Evolutionary conservation across 2,113 vertebrate species (phyloP), one percentile per base, ranked within the genome.

Genomic region (Bothrops jararaca): DNA sequence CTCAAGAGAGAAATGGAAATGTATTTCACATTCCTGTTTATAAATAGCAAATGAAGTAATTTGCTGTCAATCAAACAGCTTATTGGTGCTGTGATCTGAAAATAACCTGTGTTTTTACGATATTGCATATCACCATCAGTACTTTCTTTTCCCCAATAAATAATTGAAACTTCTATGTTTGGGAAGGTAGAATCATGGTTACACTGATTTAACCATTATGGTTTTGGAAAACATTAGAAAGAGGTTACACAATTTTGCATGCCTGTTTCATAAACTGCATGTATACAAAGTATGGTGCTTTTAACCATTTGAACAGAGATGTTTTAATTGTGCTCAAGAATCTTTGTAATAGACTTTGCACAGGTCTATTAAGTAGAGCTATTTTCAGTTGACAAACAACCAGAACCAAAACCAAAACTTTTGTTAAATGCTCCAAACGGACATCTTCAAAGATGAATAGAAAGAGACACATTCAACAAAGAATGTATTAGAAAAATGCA

Each of bases 401-500:
- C 48, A 58, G 24, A 69, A 39, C 24, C 92, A n/a, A 18, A 74
- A 34, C n/a, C 60, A 64, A 64, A 64, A 12, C 1, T 74, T 74
- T 39, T 69, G 92, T 88, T 91, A 69, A 60, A 50, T 26, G 22
- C 26, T 94, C 50, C 90, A 91, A 94, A 86, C 91, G 56, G 48
- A n/a, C 69, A 22, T 93, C 90, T 6, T 91, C 91, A 93, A 94
- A 9, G 1, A 45, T 12, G 23, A 0, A n/a, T 53, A 29, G 89
- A 86, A 86, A 89, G 94, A 91, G 90, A 92, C 0, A 94, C 90
- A 88, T 93, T 52, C 90, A 95, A 80, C 58, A 92, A 57, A 26
- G 95, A 91, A 69, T 2, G 88, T 86, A 22, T 88, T 57, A 24
- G 9, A 85, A 91, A 57, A n/a, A 58, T 1, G 57, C 7, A 74